phyloP scores from a whole-genome alignment of 2,888 invertebrate genomes.

The Melinopterus prodromus region DNA sequence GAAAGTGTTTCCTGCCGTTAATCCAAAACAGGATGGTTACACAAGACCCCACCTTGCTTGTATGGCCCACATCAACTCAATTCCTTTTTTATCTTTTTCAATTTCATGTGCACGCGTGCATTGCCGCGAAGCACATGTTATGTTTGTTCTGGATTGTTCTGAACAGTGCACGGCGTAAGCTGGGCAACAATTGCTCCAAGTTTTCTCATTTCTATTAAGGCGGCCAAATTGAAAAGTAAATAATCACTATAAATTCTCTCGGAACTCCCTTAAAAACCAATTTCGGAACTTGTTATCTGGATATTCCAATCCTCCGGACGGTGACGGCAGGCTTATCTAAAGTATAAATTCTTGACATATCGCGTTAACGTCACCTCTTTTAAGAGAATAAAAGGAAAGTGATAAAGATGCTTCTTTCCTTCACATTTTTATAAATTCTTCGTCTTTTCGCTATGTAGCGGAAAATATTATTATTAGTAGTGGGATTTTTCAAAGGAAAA shows the following conservation, averaged over 20 bases:
- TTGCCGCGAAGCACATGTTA: neutral
- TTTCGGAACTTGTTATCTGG: constrained; percentile 19
- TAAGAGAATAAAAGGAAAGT: neutral
- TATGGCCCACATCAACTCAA: neutral
- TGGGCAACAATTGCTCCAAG: constrained; percentile 11
- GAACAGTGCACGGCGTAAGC: neutral
- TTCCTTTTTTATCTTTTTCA: neutral
- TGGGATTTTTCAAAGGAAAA: too few species aligned
- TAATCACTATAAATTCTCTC: constrained; percentile 28
- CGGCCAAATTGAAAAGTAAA: constrained; percentile 24
- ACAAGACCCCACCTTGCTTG: neutral
- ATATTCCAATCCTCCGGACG: constrained; percentile 6
- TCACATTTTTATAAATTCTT: too few species aligned
- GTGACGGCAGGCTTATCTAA: neutral
- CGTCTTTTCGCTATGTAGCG: too few species aligned
- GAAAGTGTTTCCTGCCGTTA: neutral
- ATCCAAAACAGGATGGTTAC: neutral
- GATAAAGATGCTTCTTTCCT: neutral
- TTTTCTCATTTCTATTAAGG: constrained; percentile 30
- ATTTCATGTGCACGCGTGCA: neutral
- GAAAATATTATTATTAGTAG: too few species aligned
- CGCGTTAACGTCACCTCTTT: neutral
- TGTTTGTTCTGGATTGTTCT: neutral
- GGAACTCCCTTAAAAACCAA: constrained; percentile 6
- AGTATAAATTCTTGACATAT: neutral